phyloP scores from a whole-genome alignment of 2,888 invertebrate species.

The Archips xylosteana region DNA sequence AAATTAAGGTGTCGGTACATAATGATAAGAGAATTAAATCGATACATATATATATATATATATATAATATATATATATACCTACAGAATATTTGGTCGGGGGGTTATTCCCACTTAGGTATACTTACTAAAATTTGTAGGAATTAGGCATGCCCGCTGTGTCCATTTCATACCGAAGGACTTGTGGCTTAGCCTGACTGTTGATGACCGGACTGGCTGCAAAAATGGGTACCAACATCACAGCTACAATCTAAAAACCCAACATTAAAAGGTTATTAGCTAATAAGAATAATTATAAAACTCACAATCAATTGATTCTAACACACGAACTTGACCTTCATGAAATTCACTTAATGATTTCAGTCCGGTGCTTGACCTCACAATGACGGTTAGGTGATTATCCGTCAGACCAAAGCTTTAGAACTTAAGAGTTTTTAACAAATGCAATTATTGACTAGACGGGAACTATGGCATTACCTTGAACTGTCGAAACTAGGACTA shows the following conservation, averaged over 20 bases:
- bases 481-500: constrained; percentile 25
- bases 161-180: constrained; percentile 69
- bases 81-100: too few species aligned
- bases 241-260: constrained; percentile 63
- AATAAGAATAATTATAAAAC: background rate
- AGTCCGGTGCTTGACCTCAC: constrained; percentile 21
- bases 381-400: background rate
- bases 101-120: background rate
- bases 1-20: too few species aligned
- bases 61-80: too few species aligned
- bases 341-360: constrained; percentile 11
- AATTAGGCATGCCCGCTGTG: constrained; percentile 73
- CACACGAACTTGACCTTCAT: background rate
- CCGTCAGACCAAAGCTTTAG: background rate
- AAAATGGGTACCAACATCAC: constrained; percentile 55
- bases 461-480: constrained; percentile 38
- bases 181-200: constrained; percentile 63
- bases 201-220: constrained; percentile 58
- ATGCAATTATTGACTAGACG: constrained; percentile 9
- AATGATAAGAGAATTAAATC: too few species aligned
- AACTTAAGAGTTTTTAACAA: constrained; percentile 12
- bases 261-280: constrained; percentile 5
- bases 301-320: background rate
- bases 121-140: constrained; percentile 78
- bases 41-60: too few species aligned